These are phyloP conservation scores for Heliconius erato DNA, from an alignment of 2,888 invertebrate species.

Conservation along the genomic window DNA sequence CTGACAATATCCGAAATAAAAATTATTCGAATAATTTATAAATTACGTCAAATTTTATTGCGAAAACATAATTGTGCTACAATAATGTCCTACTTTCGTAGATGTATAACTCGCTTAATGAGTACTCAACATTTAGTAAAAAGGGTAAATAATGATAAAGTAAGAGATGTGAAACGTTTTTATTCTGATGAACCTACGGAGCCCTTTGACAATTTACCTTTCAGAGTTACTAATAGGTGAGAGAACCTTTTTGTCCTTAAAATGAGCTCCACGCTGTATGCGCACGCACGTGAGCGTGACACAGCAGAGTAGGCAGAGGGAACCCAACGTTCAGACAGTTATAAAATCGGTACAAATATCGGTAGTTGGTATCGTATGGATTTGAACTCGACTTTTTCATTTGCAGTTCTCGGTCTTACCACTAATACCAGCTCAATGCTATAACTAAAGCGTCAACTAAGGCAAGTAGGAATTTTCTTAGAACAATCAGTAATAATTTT, in stretches of 20 bases:
- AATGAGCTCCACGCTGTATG: too few species aligned
- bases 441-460: too few species aligned
- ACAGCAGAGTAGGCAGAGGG: too few species aligned
- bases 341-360: too few species aligned
- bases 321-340: too few species aligned
- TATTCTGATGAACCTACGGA: slow-evolving; percentile 63
- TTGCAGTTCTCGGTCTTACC: too few species aligned
- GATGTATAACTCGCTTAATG: background rate
- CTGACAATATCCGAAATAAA: background rate
- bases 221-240: slow-evolving; percentile 68
- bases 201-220: slow-evolving; percentile 76
- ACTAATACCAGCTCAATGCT: too few species aligned
- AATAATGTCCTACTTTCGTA: slow-evolving; percentile 17
- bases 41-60: slow-evolving; percentile 4
- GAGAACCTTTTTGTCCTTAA: background rate
- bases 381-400: too few species aligned
- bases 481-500: background rate
- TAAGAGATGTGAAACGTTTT: slow-evolving; percentile 43
- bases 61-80: background rate
- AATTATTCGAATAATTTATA: background rate
- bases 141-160: background rate
- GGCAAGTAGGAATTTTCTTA: background rate
- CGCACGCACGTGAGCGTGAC: too few species aligned
- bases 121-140: slow-evolving; percentile 3
- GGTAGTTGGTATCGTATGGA: too few species aligned